Percentiles rank a stretch among this genome's conserved stretches.
phyloP scores from a whole-genome alignment of 2,888 invertebrate genomes.

The Aphrophora alni region DNA sequence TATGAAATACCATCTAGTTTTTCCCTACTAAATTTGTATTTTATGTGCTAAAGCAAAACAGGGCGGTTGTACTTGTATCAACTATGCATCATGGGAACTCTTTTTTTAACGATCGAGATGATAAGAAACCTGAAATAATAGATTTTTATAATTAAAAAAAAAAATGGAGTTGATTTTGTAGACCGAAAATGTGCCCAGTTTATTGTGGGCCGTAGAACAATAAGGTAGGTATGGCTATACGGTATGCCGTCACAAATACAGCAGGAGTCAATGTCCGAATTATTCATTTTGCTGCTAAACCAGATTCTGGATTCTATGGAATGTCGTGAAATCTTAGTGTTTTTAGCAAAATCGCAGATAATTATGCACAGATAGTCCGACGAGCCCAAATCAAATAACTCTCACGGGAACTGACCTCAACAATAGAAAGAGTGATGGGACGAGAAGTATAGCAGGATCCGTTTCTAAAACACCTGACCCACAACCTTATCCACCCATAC shows the following conservation, averaged over 20 bases:
- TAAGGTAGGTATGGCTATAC: too few species aligned
- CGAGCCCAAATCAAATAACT: not conserved
- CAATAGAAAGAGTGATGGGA: too few species aligned
- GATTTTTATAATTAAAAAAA: constrained; percentile 36
- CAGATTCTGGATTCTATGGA: not conserved
- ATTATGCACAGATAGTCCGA: constrained; percentile 1
- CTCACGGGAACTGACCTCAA: not conserved
- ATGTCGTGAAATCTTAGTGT: not conserved
- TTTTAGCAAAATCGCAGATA: not conserved
- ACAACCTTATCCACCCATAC: too few species aligned
- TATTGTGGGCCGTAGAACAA: constrained; percentile 24
- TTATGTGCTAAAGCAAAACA: constrained; percentile 3
- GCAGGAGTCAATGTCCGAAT: constrained; percentile 24
- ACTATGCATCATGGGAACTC: constrained; percentile 42
- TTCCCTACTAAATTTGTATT: constrained; percentile 17
- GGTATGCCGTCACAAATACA: constrained; percentile 35
- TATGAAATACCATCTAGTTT: not conserved
- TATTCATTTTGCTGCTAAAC: constrained; percentile 15
- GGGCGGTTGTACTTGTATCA: not conserved
- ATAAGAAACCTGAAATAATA: not conserved
- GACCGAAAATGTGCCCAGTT: constrained; percentile 38
- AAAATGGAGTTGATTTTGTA: constrained; percentile 33
- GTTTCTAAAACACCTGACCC: too few species aligned
- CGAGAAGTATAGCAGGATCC: too few species aligned
- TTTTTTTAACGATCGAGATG: too few species aligned